Evolutionary conservation across 2,113 vertebrate species (phyloP).

Genomic region (Hucho hucho): DNA sequence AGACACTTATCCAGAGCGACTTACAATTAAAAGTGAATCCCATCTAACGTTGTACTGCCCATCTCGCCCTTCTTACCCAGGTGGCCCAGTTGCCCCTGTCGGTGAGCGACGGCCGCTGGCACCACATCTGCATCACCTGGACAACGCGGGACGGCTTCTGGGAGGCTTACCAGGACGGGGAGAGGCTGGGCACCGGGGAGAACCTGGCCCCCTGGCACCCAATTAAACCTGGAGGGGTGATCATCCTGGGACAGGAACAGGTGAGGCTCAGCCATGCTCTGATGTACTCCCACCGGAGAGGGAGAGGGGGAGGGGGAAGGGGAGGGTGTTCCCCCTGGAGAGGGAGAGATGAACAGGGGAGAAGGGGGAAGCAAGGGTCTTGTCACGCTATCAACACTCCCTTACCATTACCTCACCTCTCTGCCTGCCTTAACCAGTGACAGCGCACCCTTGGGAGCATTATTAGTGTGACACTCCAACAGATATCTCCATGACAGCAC

Average conservation of each 20-base stretch:
- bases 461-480: not conserved
- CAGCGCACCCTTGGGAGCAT: constrained; percentile 21
- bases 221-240: constrained; percentile 95
- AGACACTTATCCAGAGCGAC: too few relatives aligned
- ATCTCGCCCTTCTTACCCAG: constrained; percentile 57
- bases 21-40: not conserved
- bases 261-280: constrained; percentile 68
- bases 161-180: constrained; percentile 97
- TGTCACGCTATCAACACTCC: constrained; percentile 60
- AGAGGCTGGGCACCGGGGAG: constrained; percentile 92
- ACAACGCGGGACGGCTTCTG: constrained; percentile 96
- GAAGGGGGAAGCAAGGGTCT: constrained; percentile 29
- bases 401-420: constrained; percentile 45
- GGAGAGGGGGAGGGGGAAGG: not conserved
- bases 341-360: constrained; percentile 18
- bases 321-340: constrained; percentile 38
- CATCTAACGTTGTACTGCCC: not conserved
- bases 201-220: constrained; percentile 99
- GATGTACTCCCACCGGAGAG: constrained; percentile 4
- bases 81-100: constrained; percentile 93
- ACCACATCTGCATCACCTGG: constrained; percentile 98
- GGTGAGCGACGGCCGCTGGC: constrained; percentile 95
- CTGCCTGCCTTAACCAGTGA: constrained; percentile 2
- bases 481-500: constrained; percentile 26
- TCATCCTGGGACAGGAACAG: constrained; percentile 98